Evolutionary conservation across 2,797 vertebrate genomes (phyloP).

Genomic region (Hipposideros larvatus): DNA sequence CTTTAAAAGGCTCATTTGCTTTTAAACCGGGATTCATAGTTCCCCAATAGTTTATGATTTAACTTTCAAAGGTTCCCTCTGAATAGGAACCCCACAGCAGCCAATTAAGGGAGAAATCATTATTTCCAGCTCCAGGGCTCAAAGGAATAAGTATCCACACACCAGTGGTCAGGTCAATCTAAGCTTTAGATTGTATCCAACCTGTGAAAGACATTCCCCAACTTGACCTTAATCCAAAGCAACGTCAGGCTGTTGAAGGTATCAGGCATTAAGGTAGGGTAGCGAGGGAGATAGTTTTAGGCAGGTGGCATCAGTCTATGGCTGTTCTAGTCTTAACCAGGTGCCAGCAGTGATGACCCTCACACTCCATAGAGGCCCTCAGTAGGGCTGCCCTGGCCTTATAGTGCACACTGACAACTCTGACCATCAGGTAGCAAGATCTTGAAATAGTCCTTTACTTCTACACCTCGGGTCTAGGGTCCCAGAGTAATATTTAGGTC

Average conservation of each 20-base stretch:
- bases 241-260: not conserved
- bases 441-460: not conserved
- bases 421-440: not conserved
- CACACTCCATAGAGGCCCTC: not conserved
- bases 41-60: not conserved
- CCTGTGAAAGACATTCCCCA: not conserved
- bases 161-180: not conserved
- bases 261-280: not conserved
- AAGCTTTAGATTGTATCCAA: not conserved
- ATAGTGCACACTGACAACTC: not conserved
- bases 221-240: not conserved
- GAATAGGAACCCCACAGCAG: not conserved
- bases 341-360: not conserved
- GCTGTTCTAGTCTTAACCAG: not conserved
- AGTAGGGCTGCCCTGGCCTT: not conserved
- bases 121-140: not conserved
- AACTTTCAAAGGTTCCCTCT: not conserved
- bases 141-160: not conserved
- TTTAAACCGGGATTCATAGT: not conserved
- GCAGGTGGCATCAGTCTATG: not conserved
- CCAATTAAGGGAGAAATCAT: not conserved
- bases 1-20: constrained; percentile 22
- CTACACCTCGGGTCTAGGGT: not conserved
- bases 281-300: not conserved
- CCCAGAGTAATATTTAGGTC: not conserved